Base-by-base conservation (phyloP, 2,113 vertebrate species). In the Gasterosteus nipponicus region DNA sequence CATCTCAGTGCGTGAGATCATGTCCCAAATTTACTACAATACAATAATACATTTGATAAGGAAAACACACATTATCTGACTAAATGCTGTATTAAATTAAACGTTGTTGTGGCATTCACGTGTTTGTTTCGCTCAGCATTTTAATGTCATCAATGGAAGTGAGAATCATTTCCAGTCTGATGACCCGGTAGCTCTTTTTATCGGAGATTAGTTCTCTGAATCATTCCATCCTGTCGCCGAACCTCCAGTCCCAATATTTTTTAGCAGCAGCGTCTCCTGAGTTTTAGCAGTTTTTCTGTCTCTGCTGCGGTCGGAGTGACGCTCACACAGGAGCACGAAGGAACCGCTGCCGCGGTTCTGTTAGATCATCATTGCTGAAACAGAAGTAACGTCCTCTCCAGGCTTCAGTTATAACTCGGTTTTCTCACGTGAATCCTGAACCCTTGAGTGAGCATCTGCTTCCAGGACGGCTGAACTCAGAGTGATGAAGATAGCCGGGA, bases 201-300 rank as follows among this genome's bases (percentile, higher is more conserved):
- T 69, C 51, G 31, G 58, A 12, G 57, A 38, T 22, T 49, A 4
- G 51, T 9, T 18, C 59, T 31, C n/a, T n/a, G n/a, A n/a, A n/a
- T n/a, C n/a, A n/a, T n/a, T n/a, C n/a, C 22, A 6, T 42, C 54
- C 19, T 54, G 68, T 31, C 46, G 2, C 77, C 19, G 31, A 64
- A 69, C 72, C 33, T 64, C 64, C 69, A 33, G 66, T 60, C 44
- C 41, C 63, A 9, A 74, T 77, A 80, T n/a, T 77, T 77, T 80
- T 75, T 74, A 81, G 69, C 72, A 4, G 7, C 42, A 29, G 29
- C 19, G 67, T 42, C 77, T 60, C 57, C 29, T 26, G 63, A 77
- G 64, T 53, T 3, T 33, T 53, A 54, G 7, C 29, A 47, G 69
- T n/a, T 14, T 59, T 9, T 51, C 54, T 38, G 31, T 29, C 51